Conservation (phyloP, 2,888 invertebrate species). For the Amblyjoppa fuscipennis region DNA sequence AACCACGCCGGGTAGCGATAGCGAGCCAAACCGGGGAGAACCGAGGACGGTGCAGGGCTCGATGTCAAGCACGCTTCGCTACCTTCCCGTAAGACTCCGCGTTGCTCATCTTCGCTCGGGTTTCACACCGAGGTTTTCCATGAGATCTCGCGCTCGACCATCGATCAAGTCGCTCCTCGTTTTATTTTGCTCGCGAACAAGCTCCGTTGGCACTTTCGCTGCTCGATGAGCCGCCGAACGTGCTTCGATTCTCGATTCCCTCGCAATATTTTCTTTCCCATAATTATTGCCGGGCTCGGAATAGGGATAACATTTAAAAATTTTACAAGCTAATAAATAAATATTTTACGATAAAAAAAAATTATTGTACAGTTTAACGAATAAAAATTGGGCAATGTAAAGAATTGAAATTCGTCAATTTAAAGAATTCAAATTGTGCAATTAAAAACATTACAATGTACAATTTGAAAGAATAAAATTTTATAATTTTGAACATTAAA, state of each 20-base stretch:
- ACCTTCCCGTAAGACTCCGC: conserved; percentile 34
- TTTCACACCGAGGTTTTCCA: conserved; percentile 55
- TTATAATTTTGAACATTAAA: too few relatives aligned
- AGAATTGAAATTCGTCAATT: too few relatives aligned
- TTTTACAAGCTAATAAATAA: too few relatives aligned
- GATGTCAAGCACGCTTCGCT: conserved; percentile 50
- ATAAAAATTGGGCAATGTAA: too few relatives aligned
- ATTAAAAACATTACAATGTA: too few relatives aligned
- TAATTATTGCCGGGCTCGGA: conserved; percentile 24
- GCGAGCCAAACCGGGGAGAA: conserved; percentile 1
- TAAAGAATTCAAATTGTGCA: too few relatives aligned
- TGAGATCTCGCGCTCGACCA: not conserved
- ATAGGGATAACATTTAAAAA: not conserved
- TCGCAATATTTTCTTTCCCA: conserved; percentile 42
- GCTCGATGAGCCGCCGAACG: conserved; percentile 16
- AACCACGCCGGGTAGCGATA: conserved; percentile 45
- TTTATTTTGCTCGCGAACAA: conserved; percentile 51
- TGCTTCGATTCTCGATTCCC: conserved; percentile 32
- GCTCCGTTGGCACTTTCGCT: conserved; percentile 60
- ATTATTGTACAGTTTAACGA: too few relatives aligned
- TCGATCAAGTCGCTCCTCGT: conserved; percentile 55
- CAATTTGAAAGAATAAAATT: too few relatives aligned
- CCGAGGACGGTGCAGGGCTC: conserved; percentile 23
- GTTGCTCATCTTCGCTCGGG: conserved; percentile 7
- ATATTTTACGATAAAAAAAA: too few relatives aligned